Evolutionary conservation across 2,797 vertebrate species (phyloP).

Genomic region (Eupleurogrammus muticus): DNA sequence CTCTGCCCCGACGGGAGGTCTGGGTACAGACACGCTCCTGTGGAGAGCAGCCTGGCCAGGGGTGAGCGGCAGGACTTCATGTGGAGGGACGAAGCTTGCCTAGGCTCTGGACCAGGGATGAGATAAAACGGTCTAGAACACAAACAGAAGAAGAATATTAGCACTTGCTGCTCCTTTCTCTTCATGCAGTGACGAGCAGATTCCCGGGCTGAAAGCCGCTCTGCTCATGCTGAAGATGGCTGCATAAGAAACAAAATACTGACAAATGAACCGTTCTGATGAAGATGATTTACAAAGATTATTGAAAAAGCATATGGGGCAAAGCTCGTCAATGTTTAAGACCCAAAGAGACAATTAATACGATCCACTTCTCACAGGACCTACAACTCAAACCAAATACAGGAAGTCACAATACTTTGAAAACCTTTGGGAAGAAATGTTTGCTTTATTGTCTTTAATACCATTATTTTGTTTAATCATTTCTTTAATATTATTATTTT

Average conservation of each 20-base stretch:
- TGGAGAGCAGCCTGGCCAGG: constrained; percentile 67
- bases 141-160: constrained; percentile 51
- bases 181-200: constrained; percentile 37
- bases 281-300: constrained; percentile 62
- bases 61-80: constrained; percentile 76
- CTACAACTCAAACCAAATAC: constrained; percentile 80
- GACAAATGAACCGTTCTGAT: constrained; percentile 54
- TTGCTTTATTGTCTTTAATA: constrained; percentile 51
- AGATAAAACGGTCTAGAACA: constrained; percentile 65
- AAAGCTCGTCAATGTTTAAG: constrained; percentile 64
- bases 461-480: constrained; percentile 46
- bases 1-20: constrained; percentile 75
- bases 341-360: constrained; percentile 78
- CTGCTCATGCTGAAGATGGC: constrained; percentile 35
- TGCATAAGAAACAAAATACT: constrained; percentile 32
- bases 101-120: constrained; percentile 58
- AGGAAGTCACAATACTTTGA: constrained; percentile 46
- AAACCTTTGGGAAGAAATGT: constrained; percentile 37
- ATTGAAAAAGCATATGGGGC: constrained; percentile 57
- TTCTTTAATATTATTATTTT: constrained; percentile 36
- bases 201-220: constrained; percentile 33
- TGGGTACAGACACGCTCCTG: constrained; percentile 75
- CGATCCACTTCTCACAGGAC: constrained; percentile 64
- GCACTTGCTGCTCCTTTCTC: constrained; percentile 77
- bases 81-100: constrained; percentile 78